Conservation (phyloP, 2,113 vertebrate genomes). For the Tragelaphus buxtoni region DNA sequence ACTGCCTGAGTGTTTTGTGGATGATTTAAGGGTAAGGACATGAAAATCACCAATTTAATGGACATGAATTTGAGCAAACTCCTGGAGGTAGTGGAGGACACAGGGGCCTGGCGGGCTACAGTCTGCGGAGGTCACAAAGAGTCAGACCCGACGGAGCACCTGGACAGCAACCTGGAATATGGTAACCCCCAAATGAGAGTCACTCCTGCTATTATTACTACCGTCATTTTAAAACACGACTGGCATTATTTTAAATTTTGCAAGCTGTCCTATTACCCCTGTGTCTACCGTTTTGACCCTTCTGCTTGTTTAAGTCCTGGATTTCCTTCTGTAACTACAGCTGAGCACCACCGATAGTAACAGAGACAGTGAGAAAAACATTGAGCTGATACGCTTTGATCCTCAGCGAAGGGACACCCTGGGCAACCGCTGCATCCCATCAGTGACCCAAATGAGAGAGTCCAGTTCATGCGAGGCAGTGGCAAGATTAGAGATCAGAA, state of each 20-base stretch:
- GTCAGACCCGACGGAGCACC: neutral
- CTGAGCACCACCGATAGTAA: neutral
- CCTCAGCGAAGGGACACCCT: neutral
- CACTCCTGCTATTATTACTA: no score
- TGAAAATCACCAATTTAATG: neutral
- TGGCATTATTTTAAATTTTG: neutral
- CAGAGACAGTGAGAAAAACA: neutral
- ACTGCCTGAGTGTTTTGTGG: neutral
- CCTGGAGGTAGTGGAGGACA: neutral
- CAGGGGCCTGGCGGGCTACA: neutral
- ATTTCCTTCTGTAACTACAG: neutral
- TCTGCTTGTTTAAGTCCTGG: neutral
- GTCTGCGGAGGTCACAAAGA: neutral
- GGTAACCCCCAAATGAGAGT: neutral
- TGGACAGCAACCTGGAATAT: neutral
- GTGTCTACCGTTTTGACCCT: neutral
- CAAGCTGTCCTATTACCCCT: neutral
- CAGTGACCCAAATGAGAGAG: neutral
- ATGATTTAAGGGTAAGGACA: neutral
- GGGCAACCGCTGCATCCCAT: no score
- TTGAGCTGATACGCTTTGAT: neutral
- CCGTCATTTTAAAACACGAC: neutral
- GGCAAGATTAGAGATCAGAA: neutral
- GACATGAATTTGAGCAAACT: neutral
- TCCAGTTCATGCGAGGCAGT: fast-evolving